Evolutionary conservation across 2,888 invertebrate species (phyloP), one percentile per base, ranked within the genome.

Genomic region (Ochropleura plecta): DNA sequence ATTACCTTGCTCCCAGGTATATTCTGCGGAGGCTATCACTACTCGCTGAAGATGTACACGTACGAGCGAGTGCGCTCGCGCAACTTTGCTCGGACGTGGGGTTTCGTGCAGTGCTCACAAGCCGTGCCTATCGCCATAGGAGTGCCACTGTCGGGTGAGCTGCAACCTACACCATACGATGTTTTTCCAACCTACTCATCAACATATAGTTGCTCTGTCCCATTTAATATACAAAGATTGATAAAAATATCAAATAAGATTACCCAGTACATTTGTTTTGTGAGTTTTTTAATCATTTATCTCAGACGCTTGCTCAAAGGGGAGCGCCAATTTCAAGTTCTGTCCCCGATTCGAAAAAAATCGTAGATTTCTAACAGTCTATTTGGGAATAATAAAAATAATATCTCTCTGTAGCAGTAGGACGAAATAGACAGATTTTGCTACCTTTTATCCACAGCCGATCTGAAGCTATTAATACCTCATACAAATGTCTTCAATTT

Each of bases 41-140:
- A 98, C 93, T 98, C 98, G 66, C 95, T 99, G 81, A 98, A 98
- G 95, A 98, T 98, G 97, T 98, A 98, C 95, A 98, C 98, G 0
- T 98, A 98, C 92, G 98, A 99, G 93, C 97, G 98, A 78, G 98
- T 99, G 46, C 96, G 98, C 70, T 98, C 98, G 4, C 97, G 98
- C 80, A 98, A 99, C 93, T 98, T 98, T 91, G 98, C 98, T 0
- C 97, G 98, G 71, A 98, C 98, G 0, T 98, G 98, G 98, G 98
- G 98, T 76, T 99, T 98, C 95, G 98, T 98, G 69, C 98, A 98
- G 93, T 98, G 98, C 91, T 98, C 98, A 16, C 98, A 98, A 93
- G 98, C 98, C 20, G 97, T 99, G 89, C 98, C 98, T 10, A 98
- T 98, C 63, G 98, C 98, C 1, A 97, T 98, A 68, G 98, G 98